Percentiles rank a stretch among this genome's conserved stretches.
Conservation (phyloP, 2,888 invertebrate genomes). For the Diarsia dahlii region DNA sequence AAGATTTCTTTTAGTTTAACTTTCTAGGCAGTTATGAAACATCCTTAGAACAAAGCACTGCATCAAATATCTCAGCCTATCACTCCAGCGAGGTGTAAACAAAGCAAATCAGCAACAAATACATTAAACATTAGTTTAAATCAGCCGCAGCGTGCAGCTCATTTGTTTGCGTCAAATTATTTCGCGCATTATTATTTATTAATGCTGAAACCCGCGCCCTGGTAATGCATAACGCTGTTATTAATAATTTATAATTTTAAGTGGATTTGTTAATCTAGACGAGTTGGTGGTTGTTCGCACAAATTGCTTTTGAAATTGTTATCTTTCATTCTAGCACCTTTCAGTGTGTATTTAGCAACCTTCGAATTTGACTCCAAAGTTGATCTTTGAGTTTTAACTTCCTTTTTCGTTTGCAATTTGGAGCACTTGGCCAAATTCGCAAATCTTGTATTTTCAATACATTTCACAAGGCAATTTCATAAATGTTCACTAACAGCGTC, state of each 20-base stretch:
- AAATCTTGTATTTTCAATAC: neutral
- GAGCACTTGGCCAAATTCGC: neutral
- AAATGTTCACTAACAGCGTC: neutral
- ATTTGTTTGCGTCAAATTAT: constrained; percentile 63
- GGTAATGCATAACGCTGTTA: constrained; percentile 22
- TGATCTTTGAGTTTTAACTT: neutral
- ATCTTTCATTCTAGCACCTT: neutral
- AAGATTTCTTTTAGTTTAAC: neutral
- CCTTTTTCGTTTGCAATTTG: neutral
- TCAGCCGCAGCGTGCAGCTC: constrained; percentile 38
- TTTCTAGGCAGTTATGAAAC: neutral
- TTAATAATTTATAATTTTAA: constrained; percentile 40
- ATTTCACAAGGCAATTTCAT: neutral
- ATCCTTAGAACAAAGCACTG: neutral
- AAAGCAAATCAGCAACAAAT: constrained; percentile 29
- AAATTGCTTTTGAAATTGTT: constrained; percentile 7
- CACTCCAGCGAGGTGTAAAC: constrained; percentile 21
- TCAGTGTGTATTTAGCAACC: neutral
- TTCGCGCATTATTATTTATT: constrained; percentile 57
- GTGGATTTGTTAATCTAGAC: constrained; percentile 23
- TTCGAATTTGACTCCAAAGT: neutral
- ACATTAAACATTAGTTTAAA: constrained; percentile 56
- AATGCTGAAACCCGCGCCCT: constrained; percentile 28
- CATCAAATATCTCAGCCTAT: neutral
- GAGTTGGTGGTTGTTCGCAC: constrained; percentile 1